Evolutionary conservation across 2,797 vertebrate genomes (phyloP).

Genomic region (Cyclopterus lumpus): DNA sequence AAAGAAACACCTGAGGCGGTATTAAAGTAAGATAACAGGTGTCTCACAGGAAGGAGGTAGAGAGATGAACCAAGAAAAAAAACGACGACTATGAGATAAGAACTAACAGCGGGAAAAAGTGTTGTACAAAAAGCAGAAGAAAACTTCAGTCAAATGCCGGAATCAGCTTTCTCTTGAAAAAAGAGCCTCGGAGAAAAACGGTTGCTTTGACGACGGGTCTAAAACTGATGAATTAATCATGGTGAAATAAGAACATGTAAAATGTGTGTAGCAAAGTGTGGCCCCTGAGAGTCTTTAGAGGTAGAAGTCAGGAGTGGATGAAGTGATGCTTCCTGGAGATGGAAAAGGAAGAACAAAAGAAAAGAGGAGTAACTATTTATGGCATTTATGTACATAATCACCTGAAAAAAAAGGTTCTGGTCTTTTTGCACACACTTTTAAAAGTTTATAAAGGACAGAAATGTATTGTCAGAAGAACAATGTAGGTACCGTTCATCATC

Average conservation of each 20-base stretch:
- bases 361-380: neutral
- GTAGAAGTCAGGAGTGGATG: slow-evolving; percentile 26
- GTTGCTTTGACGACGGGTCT: slow-evolving; percentile 22
- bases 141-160: neutral
- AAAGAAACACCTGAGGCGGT: neutral
- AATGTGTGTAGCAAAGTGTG: neutral
- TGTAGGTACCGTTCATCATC: neutral
- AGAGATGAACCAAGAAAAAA: neutral
- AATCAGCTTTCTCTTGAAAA: slow-evolving; percentile 17
- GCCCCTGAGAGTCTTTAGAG: slow-evolving; percentile 31
- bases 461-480: neutral
- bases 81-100: neutral
- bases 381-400: neutral
- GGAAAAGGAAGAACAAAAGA: neutral
- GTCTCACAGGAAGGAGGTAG: slow-evolving; percentile 5
- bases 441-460: neutral
- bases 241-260: neutral
- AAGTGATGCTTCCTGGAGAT: slow-evolving; percentile 31
- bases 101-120: neutral
- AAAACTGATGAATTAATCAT: slow-evolving; percentile 39
- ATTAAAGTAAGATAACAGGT: neutral
- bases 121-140: neutral
- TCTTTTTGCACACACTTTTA: neutral
- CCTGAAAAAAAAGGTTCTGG: neutral
- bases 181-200: slow-evolving; percentile 21